A percentile compares a stretch with the other conserved stretches of the same genome.
Evolutionary conservation across 2,797 vertebrate species (phyloP).

Genomic region (Cossypha caffra): DNA sequence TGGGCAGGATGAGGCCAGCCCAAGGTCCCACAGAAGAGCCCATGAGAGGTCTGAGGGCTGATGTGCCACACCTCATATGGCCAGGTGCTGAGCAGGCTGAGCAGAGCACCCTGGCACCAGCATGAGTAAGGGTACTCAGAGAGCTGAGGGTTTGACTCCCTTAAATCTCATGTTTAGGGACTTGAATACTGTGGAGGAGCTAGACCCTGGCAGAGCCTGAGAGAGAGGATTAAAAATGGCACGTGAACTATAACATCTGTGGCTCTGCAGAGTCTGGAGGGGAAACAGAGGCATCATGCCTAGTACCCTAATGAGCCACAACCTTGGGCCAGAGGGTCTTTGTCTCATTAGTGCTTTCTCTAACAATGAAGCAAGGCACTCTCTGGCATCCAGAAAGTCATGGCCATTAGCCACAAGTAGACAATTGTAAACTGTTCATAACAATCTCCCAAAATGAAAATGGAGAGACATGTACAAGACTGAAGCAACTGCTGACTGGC

Average conservation of each 20-base stretch:
- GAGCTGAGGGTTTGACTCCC: not conserved
- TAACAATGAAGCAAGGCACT: not conserved
- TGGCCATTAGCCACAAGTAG: not conserved
- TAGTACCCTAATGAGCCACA: not conserved
- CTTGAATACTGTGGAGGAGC: not conserved
- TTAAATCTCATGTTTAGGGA: not conserved
- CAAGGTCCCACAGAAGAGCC: accelerated
- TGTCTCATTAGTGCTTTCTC: not conserved
- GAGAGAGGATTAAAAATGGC: not conserved
- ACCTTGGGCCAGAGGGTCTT: not conserved
- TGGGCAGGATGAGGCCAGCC: not conserved
- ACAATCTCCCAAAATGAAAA: not conserved
- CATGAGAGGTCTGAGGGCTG: not conserved
- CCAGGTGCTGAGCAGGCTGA: not conserved
- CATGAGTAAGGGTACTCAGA: not conserved
- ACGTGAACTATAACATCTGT: not conserved
- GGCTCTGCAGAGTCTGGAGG: not conserved
- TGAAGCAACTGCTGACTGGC: not conserved
- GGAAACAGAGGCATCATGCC: not conserved
- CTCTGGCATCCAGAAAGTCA: not conserved
- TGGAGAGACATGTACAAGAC: not conserved
- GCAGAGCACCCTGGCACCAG: not conserved
- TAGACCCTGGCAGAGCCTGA: not conserved
- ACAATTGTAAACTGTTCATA: not conserved
- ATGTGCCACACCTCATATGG: accelerated